A percentile compares a stretch with the other conserved stretches of the same genome.
phyloP scores from a whole-genome alignment of 2,888 invertebrate species.

The Polylopha cassiicola region DNA sequence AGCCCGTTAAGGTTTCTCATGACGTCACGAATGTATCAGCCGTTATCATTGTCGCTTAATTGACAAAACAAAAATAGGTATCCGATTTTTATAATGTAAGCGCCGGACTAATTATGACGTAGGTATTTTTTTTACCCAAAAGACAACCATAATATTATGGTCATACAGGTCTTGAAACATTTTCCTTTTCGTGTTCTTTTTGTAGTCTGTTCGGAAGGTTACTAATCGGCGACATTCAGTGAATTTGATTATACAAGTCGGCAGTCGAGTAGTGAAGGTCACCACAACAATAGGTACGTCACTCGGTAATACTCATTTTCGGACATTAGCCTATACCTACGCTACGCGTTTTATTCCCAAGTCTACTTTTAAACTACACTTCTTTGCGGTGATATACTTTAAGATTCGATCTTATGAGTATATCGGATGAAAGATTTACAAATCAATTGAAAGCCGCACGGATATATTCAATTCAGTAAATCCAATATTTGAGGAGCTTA shows the following conservation, averaged over 20 bases:
- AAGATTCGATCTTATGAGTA: not conserved
- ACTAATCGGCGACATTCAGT: conserved; percentile 13
- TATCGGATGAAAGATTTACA: no score
- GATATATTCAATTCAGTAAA: no score
- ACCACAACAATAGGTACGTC: conserved; percentile 33
- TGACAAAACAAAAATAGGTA: no score
- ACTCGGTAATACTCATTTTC: conserved; percentile 45
- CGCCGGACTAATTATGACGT: no score
- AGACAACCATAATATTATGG: not conserved
- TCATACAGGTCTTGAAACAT: not conserved
- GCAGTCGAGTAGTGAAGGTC: conserved; percentile 42
- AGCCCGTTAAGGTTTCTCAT: no score
- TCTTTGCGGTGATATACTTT: conserved; percentile 23
- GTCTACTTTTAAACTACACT: conserved; percentile 26
- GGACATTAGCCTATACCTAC: conserved; percentile 61
- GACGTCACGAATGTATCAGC: no score
- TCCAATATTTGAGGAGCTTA: no score
- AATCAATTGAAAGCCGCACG: no score
- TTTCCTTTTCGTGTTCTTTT: not conserved
- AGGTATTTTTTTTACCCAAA: no score
- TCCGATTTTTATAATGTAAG: no score
- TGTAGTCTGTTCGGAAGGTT: conserved; percentile 5
- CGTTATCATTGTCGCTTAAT: no score
- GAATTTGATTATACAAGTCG: conserved; percentile 17
- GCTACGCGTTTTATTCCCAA: conserved; percentile 43